Evolutionary conservation across 2,113 vertebrate genomes (phyloP).

Genomic region (Melanerpes aurifrons): DNA sequence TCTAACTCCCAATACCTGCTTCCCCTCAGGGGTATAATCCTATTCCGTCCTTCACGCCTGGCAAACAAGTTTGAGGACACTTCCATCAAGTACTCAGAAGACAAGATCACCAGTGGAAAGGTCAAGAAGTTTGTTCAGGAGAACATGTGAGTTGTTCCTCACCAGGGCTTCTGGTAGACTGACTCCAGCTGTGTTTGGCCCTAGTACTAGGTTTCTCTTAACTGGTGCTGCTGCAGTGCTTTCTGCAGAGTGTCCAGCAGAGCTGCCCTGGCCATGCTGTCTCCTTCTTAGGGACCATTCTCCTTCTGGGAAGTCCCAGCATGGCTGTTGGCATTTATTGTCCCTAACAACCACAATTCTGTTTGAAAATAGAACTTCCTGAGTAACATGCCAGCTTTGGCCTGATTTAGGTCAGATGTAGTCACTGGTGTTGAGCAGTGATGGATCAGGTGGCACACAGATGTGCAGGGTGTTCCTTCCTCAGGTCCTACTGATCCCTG

Average conservation of each 20-base stretch:
- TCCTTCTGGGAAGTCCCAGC: not conserved
- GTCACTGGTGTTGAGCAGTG: not conserved
- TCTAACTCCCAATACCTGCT: not conserved
- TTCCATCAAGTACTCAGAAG: conserved; percentile 81
- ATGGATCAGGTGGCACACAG: not conserved
- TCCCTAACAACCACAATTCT: not conserved
- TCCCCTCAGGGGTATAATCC: conserved; percentile 81
- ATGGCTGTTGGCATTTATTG: not conserved
- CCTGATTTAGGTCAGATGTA: not conserved
- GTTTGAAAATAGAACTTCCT: not conserved
- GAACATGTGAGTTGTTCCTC: conserved; percentile 85
- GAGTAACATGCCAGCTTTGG: not conserved
- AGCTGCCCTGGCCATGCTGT: not conserved
- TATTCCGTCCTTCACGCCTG: conserved; percentile 90
- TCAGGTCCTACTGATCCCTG: not conserved
- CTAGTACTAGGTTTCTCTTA: not conserved
- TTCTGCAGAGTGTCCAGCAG: not conserved
- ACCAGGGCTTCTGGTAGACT: not conserved
- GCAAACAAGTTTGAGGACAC: conserved; percentile 93
- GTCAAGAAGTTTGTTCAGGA: conserved; percentile 96
- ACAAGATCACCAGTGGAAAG: conserved; percentile 88
- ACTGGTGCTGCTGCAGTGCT: not conserved
- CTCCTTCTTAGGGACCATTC: not conserved
- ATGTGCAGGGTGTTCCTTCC: not conserved
- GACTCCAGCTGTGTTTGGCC: not conserved